These are phyloP conservation scores for Frieseomelitta varia DNA, from an alignment of 1,140 invertebrate genomes.

Conservation along the genomic window DNA sequence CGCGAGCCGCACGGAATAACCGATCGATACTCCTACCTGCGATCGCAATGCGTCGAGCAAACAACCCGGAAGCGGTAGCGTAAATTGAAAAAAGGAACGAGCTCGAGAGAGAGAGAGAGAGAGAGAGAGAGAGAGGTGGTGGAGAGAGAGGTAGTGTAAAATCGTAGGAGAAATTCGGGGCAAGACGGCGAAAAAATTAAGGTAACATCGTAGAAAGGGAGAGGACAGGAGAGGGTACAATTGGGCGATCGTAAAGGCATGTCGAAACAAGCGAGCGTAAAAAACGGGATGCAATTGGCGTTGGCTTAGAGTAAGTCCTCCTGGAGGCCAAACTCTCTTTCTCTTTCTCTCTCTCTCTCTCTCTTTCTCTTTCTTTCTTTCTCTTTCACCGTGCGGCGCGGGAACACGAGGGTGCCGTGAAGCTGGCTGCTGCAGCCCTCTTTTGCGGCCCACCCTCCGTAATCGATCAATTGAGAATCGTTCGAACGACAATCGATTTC, in stretches of 20 bases:
- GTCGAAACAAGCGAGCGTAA: constrained; percentile 73
- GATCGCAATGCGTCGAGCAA: constrained; percentile 10
- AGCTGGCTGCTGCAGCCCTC: constrained; percentile 45
- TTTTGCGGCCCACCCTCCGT: constrained; percentile 61
- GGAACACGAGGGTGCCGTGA: constrained; percentile 20
- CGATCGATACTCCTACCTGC: background rate
- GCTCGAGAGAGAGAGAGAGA: background rate
- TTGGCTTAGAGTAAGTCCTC: constrained; percentile 74
- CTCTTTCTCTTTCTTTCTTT: constrained; percentile 13
- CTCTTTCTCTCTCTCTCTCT: constrained; percentile 20
- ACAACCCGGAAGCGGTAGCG: background rate
- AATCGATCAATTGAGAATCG: constrained; percentile 80
- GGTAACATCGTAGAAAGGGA: constrained; percentile 42
- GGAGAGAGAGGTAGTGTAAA: background rate
- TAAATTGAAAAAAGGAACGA: constrained; percentile 24
- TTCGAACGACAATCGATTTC: constrained; percentile 80
- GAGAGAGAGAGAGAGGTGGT: background rate
- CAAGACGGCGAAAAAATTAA: constrained; percentile 47
- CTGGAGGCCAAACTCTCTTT: constrained; percentile 55
- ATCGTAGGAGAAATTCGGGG: constrained; percentile 40
- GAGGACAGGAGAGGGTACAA: constrained; percentile 41
- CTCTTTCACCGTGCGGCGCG: background rate
- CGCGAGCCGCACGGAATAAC: too few species aligned
- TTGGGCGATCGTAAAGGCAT: constrained; percentile 65
- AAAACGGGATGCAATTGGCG: constrained; percentile 76